phyloP scores from a whole-genome alignment of 2,888 invertebrate genomes.

The Acrobasis consociella region DNA sequence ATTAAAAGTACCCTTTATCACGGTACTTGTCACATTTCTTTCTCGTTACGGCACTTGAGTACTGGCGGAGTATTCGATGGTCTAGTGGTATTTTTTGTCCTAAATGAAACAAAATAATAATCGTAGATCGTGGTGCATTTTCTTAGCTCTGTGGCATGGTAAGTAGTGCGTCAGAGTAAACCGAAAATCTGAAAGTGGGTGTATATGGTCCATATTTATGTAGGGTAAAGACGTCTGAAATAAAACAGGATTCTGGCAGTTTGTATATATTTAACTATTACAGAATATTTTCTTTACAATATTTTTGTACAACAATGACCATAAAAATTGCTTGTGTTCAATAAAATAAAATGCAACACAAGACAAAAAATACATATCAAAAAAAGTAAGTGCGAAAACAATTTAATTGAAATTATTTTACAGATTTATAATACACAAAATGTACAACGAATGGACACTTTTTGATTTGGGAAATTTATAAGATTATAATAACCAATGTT shows the following conservation, averaged over 20 bases:
- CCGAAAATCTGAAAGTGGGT: no score
- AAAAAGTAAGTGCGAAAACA: conserved; percentile 53
- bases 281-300: conserved; percentile 73
- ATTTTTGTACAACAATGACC: conserved; percentile 73
- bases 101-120: no score
- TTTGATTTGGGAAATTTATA: conserved; percentile 7
- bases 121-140: no score
- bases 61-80: no score
- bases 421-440: conserved; percentile 41
- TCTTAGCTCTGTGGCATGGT: no score
- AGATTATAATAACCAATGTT: background rate
- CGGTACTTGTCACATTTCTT: no score
- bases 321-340: conserved; percentile 69
- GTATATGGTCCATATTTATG: no score
- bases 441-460: conserved; percentile 23
- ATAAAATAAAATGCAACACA: conserved; percentile 77
- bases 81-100: no score
- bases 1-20: no score
- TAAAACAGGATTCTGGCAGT: conserved; percentile 59
- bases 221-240: background rate
- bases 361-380: conserved; percentile 53
- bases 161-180: no score
- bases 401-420: conserved; percentile 48
- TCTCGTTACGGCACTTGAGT: no score
- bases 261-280: conserved; percentile 76